Base-by-base conservation (phyloP, 2,797 vertebrate species). In the Poeciliopsis paucimaculata region DNA sequence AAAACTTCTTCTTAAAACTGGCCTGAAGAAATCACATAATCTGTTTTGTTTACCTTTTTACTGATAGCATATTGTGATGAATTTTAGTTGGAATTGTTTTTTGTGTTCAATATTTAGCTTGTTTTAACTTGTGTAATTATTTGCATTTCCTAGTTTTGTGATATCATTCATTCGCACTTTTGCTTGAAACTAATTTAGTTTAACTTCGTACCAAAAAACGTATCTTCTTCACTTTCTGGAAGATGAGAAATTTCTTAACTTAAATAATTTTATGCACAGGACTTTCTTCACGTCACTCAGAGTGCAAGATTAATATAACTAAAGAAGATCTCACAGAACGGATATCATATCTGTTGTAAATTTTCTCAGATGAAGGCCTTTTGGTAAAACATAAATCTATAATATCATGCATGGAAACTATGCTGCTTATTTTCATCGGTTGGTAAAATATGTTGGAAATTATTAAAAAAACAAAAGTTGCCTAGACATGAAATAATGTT, bases 381-480 rank as follows among this genome's bases (percentile, higher is more conserved):
- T 47, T 28, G 68, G 57, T 16, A 23, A 36, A 46, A 76, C 36
- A 53, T 4, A 46, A 64, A 47, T 28, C 39, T 41, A 9, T 6
- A 28, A 49, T 23, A 41, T 20, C 66, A 77, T n/a, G 31, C 36
- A 60, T 36, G 28, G n/a, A 15, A 62, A 31, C 3, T 31, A 16
- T 1, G 49, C 23, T 60, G 31, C 39, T 79, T 75, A 49, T 70
- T 83, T 79, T 73, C 49, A 43, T 72, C 4, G 75, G 9, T 51
- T 73, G 2, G 34, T 75, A 62, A 36, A 83, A 81, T 36, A 51
- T 64, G 46, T 55, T 51, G 13, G 28, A 28, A 51, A 34, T 13
- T 23, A 46, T 36, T 15, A 43, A 70, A 39, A 2, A 57, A 70
- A 23, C 16, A 26, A 23, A 55, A 43, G 72, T 41, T 28, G 49